Base-by-base conservation (phyloP, 2,888 invertebrate species). In the Hemithea aestivaria region DNA sequence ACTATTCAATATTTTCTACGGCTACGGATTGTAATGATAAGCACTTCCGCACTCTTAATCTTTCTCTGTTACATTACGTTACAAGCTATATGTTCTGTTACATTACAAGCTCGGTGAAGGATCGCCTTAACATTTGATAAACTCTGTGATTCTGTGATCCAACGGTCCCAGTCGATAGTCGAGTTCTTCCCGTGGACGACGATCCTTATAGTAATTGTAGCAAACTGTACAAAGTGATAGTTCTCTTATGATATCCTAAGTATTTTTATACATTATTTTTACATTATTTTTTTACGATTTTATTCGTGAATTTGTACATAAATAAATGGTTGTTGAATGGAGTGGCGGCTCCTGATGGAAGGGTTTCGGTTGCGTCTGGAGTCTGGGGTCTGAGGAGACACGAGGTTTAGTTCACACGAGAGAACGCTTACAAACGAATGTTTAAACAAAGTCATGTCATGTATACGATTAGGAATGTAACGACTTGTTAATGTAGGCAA, bases 191-290 rank as follows among this genome's bases (percentile, higher is more conserved):
- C 60, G 29, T 62, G 52, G 67, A 66, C 63, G 66, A 53, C 74
- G 78, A 75, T 68, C 61, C 40, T 20, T 10, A 36, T 76, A 72
- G 72, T 55, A 4, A 16, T 16, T 73, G 74, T 84, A 83, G 84
- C 68, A 65, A 53, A 57, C 67, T 84, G 85, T 87, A 85, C 82
- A 85, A 85, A 84, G 85, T 87, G 85, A 87, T 87, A 87, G 82
- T 82, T 81, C 73, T 85, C 84, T 83, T 84, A 84, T 83, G 83
- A 83, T 79, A 79, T 64, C 69, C 68, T 81, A 80, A 80, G 83
- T 85, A 85, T 87, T 87, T 87, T 87, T 87, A 81, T 87, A 85
- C 70, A 80, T 87, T 83, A 73, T 72, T 84, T 83, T 82, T 79
- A 82, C 73, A 82, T 78, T 72, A 79, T 83, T 77, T 85, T 85